A percentile compares a stretch with the other conserved stretches of the same genome.
Conservation (phyloP, 37 sponge, comb jelly and placozoan genomes). For the Halichondria panicea region DNA sequence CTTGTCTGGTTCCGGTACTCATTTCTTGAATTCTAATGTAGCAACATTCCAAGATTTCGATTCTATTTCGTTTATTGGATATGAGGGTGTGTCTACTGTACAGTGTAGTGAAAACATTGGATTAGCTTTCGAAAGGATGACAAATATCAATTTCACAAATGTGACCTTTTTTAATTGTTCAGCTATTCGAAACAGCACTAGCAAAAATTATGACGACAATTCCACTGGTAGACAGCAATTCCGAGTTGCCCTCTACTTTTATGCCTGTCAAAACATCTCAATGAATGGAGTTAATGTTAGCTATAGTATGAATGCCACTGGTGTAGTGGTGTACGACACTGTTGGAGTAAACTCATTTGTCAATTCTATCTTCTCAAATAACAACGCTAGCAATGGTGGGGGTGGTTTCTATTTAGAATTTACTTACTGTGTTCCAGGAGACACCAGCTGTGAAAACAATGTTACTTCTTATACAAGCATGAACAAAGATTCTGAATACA, state of each 20-base stretch:
- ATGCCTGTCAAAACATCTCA: conserved; percentile 13
- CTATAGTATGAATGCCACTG: conserved; percentile 33
- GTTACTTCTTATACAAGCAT: background rate
- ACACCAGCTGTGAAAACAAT: background rate
- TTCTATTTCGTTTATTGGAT: background rate
- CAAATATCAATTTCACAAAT: conserved; percentile 8
- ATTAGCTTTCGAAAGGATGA: conserved; percentile 27
- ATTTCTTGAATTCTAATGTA: too few species aligned
- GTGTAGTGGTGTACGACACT: conserved; percentile 41
- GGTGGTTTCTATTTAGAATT: conserved; percentile 58
- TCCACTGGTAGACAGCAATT: background rate
- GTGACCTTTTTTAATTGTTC: conserved; percentile 30
- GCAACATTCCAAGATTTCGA: background rate
- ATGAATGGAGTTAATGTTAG: conserved; percentile 9
- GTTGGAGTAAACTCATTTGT: conserved; percentile 3
- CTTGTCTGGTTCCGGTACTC: too few species aligned
- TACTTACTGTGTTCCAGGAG: conserved; percentile 55
- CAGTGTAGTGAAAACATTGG: conserved; percentile 34
- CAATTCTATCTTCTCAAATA: conserved; percentile 11
- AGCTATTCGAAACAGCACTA: conserved; percentile 29
- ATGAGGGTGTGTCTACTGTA: too few species aligned
- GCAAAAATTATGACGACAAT: background rate
- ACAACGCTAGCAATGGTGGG: background rate
- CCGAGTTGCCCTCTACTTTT: conserved; percentile 32
- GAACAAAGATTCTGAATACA: background rate